phyloP scores from a whole-genome alignment of 1,140 invertebrate genomes.

The Caerostris extrusa region DNA sequence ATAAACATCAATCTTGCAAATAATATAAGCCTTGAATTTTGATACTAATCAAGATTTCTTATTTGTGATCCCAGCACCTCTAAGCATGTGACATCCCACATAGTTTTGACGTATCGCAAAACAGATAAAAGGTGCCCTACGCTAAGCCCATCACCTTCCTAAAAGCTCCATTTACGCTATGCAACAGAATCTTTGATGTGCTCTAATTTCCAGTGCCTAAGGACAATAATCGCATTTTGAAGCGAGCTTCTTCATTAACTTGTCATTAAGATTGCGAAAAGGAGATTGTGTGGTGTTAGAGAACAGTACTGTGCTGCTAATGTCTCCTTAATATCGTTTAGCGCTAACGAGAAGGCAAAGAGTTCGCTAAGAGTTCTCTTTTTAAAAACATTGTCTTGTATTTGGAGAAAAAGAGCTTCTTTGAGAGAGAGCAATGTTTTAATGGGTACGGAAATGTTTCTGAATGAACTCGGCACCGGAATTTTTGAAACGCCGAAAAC shows the following conservation, averaged over 20 bases:
- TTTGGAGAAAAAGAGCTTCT: neutral
- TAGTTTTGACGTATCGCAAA: conserved; percentile 9
- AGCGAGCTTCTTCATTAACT: conserved; percentile 75
- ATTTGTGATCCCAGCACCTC: neutral
- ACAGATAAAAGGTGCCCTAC: conserved; percentile 58
- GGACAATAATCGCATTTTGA: conserved; percentile 76
- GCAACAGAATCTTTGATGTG: conserved; percentile 75
- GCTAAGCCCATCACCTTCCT: conserved; percentile 64
- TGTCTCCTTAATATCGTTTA: conserved; percentile 76
- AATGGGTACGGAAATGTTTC: conserved; percentile 37
- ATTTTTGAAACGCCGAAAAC: neutral
- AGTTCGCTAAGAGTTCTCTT: conserved; percentile 52
- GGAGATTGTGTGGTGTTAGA: conserved; percentile 69
- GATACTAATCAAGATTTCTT: conserved; percentile 5
- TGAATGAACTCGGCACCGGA: conserved; percentile 15
- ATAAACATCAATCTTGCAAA: neutral
- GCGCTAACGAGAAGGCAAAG: conserved; percentile 63
- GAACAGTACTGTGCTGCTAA: conserved; percentile 53
- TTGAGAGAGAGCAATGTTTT: conserved; percentile 51
- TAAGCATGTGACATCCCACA: neutral
- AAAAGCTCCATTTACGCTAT: conserved; percentile 71
- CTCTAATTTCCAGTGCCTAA: conserved; percentile 73
- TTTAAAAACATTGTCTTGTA: conserved; percentile 55
- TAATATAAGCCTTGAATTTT: neutral
- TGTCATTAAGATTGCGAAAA: conserved; percentile 74